phyloP scores from a whole-genome alignment of 2,113 vertebrate genomes.

The Poeciliopsis prolifica region DNA sequence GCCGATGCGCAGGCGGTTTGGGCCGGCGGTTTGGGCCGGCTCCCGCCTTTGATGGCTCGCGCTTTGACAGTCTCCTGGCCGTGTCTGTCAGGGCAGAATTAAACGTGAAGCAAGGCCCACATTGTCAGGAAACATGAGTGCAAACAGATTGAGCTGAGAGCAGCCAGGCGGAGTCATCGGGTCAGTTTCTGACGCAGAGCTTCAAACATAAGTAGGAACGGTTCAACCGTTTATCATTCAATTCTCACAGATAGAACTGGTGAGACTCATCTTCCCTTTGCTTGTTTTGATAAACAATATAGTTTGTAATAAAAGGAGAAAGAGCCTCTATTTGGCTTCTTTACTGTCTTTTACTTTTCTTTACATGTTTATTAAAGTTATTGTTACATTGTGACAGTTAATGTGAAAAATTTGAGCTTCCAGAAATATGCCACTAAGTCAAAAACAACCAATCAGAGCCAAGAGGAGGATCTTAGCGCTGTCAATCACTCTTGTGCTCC shows the following conservation, averaged over 20 bases:
- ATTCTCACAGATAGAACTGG: slow-evolving; percentile 35
- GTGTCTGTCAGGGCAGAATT: slow-evolving; percentile 64
- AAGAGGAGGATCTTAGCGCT: too few species aligned
- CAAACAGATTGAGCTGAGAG: slow-evolving; percentile 66
- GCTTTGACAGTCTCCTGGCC: slow-evolving; percentile 71
- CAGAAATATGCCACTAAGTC: too few species aligned
- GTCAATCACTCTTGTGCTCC: too few species aligned
- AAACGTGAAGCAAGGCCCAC: slow-evolving; percentile 71
- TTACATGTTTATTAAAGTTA: too few species aligned
- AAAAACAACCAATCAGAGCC: too few species aligned
- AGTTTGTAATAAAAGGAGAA: too few species aligned
- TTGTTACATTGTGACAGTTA: too few species aligned
- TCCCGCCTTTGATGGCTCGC: slow-evolving; percentile 54
- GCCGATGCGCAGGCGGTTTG: slow-evolving; percentile 49
- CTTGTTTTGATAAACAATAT: neutral
- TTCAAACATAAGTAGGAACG: slow-evolving; percentile 63
- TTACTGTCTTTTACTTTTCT: too few species aligned
- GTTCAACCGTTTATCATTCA: slow-evolving; percentile 58
- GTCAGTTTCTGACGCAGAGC: slow-evolving; percentile 25
- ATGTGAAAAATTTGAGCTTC: too few species aligned
- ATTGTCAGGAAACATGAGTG: slow-evolving; percentile 52
- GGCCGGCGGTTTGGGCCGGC: slow-evolving; percentile 47
- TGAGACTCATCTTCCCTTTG: neutral
- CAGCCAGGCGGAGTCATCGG: slow-evolving; percentile 17
- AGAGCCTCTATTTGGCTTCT: too few species aligned